These are phyloP conservation scores for Donacobius atricapilla DNA, from an alignment of 2,113 vertebrate species.

Conservation along the genomic window DNA sequence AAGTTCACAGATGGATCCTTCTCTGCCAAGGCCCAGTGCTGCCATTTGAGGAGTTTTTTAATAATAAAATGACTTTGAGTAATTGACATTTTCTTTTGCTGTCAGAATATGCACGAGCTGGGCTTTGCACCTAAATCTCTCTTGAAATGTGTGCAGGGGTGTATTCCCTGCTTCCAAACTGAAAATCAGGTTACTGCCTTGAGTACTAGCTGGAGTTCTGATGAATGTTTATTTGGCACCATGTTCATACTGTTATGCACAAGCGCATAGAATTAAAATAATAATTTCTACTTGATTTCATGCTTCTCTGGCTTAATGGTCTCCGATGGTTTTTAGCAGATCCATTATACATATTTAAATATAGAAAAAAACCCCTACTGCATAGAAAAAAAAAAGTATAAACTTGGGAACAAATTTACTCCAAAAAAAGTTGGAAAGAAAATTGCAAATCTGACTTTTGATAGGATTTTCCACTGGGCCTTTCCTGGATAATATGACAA, in stretches of 20 bases:
- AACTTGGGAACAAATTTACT: constrained; percentile 57
- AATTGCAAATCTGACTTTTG: constrained; percentile 42
- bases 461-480: neutral
- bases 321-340: constrained; percentile 61
- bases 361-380: neutral
- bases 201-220: constrained; percentile 38
- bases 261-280: constrained; percentile 74
- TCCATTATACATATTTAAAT: constrained; percentile 59
- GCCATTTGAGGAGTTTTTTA: neutral
- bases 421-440: constrained; percentile 56
- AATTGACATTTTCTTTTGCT: constrained; percentile 1
- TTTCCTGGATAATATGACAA: constrained; percentile 47
- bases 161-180: constrained; percentile 25
- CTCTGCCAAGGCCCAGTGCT: neutral
- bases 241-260: constrained; percentile 59
- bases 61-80: neutral
- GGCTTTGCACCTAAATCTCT: neutral
- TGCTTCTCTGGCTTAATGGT: constrained; percentile 72
- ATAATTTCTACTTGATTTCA: constrained; percentile 76
- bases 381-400: neutral
- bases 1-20: neutral
- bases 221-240: constrained; percentile 71
- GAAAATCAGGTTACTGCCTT: constrained; percentile 51
- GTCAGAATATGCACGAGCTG: neutral
- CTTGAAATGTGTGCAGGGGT: neutral